A percentile compares a stretch with the other conserved stretches of the same genome.
phyloP scores from a whole-genome alignment of 2,113 vertebrate species.

The Nyctereutes procyonoides region DNA sequence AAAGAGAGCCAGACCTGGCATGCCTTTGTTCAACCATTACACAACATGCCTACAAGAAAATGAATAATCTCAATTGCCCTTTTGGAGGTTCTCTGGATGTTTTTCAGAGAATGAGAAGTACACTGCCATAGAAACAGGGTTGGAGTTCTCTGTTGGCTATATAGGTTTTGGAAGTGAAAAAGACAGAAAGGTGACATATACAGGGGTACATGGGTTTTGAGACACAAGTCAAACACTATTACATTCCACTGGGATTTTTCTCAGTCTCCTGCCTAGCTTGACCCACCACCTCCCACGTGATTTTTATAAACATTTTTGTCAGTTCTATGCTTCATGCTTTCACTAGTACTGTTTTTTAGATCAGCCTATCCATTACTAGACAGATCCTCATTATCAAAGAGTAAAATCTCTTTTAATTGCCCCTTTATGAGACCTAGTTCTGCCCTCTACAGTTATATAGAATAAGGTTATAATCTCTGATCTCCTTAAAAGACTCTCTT shows the following conservation, averaged over 20 bases:
- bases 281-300: neutral
- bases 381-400: neutral
- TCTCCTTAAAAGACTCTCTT: neutral
- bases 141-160: neutral
- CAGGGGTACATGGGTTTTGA: neutral
- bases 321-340: neutral
- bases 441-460: neutral
- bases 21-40: neutral
- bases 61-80: neutral
- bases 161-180: neutral
- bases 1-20: neutral
- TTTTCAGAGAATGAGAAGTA: neutral
- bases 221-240: neutral
- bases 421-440: neutral
- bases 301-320: neutral
- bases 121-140: neutral
- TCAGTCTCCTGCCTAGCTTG: neutral
- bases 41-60: constrained; percentile 17
- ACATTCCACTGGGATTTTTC: neutral
- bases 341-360: neutral
- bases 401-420: neutral
- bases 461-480: constrained; percentile 13
- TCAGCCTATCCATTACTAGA: neutral
- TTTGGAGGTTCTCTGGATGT: neutral
- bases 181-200: neutral